phyloP scores from a whole-genome alignment of 2,113 vertebrate genomes.

The Sinocyclocheilus anshuiensis region DNA sequence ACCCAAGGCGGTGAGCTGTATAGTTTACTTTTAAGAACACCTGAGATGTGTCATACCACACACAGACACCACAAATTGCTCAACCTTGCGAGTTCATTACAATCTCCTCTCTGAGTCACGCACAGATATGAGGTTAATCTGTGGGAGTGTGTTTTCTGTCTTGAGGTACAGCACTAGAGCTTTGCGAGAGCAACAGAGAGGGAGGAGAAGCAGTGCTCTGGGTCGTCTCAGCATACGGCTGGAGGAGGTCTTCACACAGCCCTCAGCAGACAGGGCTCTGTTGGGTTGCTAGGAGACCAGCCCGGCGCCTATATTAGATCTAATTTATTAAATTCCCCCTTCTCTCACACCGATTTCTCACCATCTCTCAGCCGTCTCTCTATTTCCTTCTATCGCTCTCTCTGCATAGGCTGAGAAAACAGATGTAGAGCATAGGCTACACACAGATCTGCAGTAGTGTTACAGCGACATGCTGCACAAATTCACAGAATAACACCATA shows the following conservation, averaged over 20 bases:
- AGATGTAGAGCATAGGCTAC: constrained; percentile 47
- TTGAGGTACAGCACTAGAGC: constrained; percentile 50
- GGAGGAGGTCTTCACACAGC: constrained; percentile 66
- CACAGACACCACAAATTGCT: constrained; percentile 10
- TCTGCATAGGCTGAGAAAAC: constrained; percentile 59
- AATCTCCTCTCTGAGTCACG: background rate
- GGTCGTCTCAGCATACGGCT: constrained; percentile 57
- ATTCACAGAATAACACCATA: constrained; percentile 31
- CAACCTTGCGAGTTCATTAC: constrained; percentile 19
- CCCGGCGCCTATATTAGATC: constrained; percentile 71
- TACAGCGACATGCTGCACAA: constrained; percentile 48
- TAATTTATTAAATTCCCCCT: constrained; percentile 78
- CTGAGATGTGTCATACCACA: constrained; percentile 17
- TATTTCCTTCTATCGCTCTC: constrained; percentile 36
- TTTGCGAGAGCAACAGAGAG: constrained; percentile 25
- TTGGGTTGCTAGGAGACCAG: constrained; percentile 78
- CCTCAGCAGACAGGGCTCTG: constrained; percentile 69
- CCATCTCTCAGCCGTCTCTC: constrained; percentile 45
- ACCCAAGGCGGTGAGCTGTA: background rate
- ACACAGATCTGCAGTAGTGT: constrained; percentile 61
- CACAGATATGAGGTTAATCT: constrained; percentile 19
- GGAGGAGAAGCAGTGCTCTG: constrained; percentile 47
- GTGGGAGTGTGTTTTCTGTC: constrained; percentile 23
- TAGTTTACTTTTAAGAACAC: constrained; percentile 23
- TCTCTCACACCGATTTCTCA: constrained; percentile 59